Evolutionary conservation across 2,888 invertebrate species (phyloP), one percentile per base, ranked within the genome.

Genomic region (Himalopsyche tibetana): DNA sequence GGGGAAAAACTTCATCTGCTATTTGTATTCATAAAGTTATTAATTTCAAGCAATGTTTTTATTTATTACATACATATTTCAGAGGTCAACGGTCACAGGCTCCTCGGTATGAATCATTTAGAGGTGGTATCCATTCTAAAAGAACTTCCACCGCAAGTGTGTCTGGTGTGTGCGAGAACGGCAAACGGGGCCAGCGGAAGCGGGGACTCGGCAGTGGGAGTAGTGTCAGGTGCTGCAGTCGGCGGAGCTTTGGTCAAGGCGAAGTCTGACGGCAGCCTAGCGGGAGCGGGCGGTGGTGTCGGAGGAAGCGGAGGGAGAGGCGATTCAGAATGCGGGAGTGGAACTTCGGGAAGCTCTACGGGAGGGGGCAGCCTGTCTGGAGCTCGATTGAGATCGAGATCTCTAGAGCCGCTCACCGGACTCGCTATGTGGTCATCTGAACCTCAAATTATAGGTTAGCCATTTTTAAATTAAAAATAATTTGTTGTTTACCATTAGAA

Each of bases 361-460:
- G 84, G 55, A 90, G 91, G 2, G 89, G 91, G 81, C 38, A 82
- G 86, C 90, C 91, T 0, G 90, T 90, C 11, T 91, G 90, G 85
- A 91, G 93, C 40, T 92, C 93, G 89, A 51, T 92, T 92, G 89
- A 92, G 93, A 82, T 97, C 97, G 84, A 95, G 99, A 89, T 99
- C 99, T 51, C 93, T 99, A 89, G 99, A 99, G 93, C 99, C 99
- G n/a, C 94, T 99, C 88, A 98, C 98, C 3, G 99, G 99, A 8
- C 94, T 99, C 89, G 99, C 99, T 63, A 99, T 99, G 97, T 99
- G 99, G 99, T 98, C 98, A 89, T 97, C 97, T 17, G 98, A 99
- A 90, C 98, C 99, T 79, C 98, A 99, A 91, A 96, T 98, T 89
- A 99, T 99, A 89, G 93, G 93, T 93, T 89, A 45, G 40, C 82